Base-by-base conservation (phyloP, 1,140 invertebrate species). In the Anoplolepis gracilipes region DNA sequence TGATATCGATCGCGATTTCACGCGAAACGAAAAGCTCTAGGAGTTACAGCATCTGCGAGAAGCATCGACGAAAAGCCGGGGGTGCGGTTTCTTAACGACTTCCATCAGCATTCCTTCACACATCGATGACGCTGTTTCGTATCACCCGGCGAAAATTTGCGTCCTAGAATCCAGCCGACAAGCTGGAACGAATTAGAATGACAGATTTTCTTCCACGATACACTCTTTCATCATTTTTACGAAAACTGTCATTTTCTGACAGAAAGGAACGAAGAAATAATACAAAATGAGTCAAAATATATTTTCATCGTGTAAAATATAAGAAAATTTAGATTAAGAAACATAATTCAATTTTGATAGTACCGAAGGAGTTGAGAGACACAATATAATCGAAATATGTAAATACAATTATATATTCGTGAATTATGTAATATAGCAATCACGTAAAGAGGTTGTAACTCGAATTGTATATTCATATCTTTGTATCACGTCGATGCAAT, bases 61-160 rank as follows among this genome's bases (percentile, higher is more conserved):
- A 28, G 16, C 16, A 49, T 49, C 30, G 33, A 10, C 11, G 42
- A 2, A 30, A 69, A 57, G 2, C n/a, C 59, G 19, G 16, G n/a
- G 11, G 2, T 72, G 39, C 61, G 82, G 69, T 77, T 65, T 53
- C 72, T 76, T 88, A 85, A 88, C 75, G 82, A 88, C 11, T 85
- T 88, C 69, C 62, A 88, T 88, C 87, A 55, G 49, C 87, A 53
- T 88, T 85, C 87, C 87, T 81, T 88, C 49, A 85, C 82, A 33
- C 36, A 22, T 4, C 82, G 70, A 11, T 53, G 82, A 81, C 75
- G 55, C 69, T 39, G 78, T 82, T 73, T 81, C 78, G 78, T 59
- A 72, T 81, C 65, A 42, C 53, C 53, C 67, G 19, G 53, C 19
- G 67, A 57, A n/a, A 82, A 82, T 72, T 73, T 82, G 53, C 33